Conservation (phyloP, 2,797 vertebrate genomes). For the Phrynocephalus vlangalii region DNA sequence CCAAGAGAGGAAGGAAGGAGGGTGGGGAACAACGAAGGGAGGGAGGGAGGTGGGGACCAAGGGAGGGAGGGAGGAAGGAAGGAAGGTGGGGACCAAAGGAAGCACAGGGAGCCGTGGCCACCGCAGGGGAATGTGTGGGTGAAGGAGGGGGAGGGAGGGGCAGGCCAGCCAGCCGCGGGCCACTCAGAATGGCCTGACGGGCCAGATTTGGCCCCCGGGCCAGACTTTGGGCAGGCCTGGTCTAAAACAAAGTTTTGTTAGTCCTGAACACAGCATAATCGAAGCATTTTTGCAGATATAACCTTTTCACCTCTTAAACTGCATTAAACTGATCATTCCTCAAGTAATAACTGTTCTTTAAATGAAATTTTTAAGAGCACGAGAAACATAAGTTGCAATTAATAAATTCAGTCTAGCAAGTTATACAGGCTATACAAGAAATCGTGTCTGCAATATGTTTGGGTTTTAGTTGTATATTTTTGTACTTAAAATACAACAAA, state of each 20-base stretch:
- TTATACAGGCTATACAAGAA: not conserved
- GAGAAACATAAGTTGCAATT: not conserved
- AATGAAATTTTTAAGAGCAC: not conserved
- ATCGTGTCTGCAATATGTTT: not conserved
- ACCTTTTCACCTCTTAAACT: not conserved
- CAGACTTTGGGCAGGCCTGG: not conserved
- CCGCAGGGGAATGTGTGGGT: too few species aligned
- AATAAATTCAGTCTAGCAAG: not conserved
- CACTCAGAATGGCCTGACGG: too few species aligned
- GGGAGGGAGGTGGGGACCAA: too few species aligned
- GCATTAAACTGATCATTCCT: not conserved
- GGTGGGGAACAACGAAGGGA: too few species aligned
- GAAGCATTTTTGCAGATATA: slow-evolving; percentile 57
- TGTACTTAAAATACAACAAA: slow-evolving; percentile 44
- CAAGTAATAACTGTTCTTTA: not conserved
- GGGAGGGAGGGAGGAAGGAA: too few species aligned
- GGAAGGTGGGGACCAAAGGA: too few species aligned
- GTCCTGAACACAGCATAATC: slow-evolving; percentile 30
- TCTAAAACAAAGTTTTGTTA: slow-evolving; percentile 35
- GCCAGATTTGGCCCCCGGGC: too few species aligned
- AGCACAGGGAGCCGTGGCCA: too few species aligned
- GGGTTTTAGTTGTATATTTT: too few species aligned
- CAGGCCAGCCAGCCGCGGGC: too few species aligned
- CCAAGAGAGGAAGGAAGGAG: too few species aligned
- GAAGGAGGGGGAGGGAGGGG: too few species aligned